A percentile compares a stretch with the other conserved stretches of the same genome.
These are phyloP conservation scores for Ptychobarbus kaznakovi DNA, from an alignment of 2,797 vertebrate species.

Conservation along the genomic window DNA sequence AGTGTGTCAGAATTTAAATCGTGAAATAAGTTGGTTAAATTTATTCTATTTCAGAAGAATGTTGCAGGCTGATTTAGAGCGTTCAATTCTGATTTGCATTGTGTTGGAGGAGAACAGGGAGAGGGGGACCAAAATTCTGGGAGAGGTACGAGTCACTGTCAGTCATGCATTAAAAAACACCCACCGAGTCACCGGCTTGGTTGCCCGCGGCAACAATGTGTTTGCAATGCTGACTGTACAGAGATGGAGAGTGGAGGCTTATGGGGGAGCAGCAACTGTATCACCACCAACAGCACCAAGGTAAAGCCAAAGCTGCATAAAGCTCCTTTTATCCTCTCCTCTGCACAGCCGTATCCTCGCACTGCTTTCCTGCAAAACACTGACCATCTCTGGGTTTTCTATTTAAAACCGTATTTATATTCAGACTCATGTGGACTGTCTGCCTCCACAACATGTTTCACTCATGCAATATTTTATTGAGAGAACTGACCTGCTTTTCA, in stretches of 20 bases:
- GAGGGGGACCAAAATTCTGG: conserved; percentile 27
- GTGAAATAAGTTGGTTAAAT: conserved; percentile 54
- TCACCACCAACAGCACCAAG: conserved; percentile 35
- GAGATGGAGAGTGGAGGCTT: conserved; percentile 23
- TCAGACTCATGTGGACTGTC: conserved; percentile 9
- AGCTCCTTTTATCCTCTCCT: conserved; percentile 56
- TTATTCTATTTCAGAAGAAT: conserved; percentile 36
- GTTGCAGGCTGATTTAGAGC: conserved; percentile 47
- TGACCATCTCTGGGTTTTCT: conserved; percentile 17
- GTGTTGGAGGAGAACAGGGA: background rate
- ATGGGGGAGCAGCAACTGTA: conserved; percentile 43
- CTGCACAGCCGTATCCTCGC: background rate
- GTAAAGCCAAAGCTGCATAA: conserved; percentile 40
- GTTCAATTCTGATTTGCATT: conserved; percentile 35
- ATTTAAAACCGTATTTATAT: conserved; percentile 18
- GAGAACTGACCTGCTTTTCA: conserved; percentile 22
- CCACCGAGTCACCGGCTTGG: conserved; percentile 48
- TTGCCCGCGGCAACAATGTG: conserved; percentile 48
- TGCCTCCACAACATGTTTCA: conserved; percentile 1
- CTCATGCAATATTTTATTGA: conserved; percentile 9
- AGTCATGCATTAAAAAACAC: conserved; percentile 57
- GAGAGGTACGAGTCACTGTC: conserved; percentile 53
- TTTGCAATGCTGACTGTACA: conserved; percentile 47
- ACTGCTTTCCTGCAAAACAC: conserved; percentile 23
- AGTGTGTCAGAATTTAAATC: conserved; percentile 43